Percentiles rank a stretch among this genome's conserved stretches.
Evolutionary conservation across 2,113 vertebrate genomes (phyloP).

Genomic region (Neogobius melanostomus): DNA sequence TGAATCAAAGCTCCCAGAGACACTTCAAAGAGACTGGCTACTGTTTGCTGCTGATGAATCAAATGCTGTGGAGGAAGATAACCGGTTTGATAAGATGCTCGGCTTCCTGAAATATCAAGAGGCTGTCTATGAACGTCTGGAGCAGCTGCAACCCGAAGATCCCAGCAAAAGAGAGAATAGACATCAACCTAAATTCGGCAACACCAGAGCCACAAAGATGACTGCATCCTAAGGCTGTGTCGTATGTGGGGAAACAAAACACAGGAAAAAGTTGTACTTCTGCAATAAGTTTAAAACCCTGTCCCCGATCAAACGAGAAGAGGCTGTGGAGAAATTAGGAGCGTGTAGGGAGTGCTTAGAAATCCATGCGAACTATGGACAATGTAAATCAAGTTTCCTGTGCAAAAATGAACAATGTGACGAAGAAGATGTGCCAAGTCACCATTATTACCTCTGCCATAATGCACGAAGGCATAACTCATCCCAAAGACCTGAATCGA

Average conservation of each 20-base stretch:
- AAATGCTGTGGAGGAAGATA: too few species aligned
- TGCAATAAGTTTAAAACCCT: background rate
- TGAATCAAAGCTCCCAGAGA: constrained; percentile 29
- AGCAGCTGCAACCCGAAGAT: background rate
- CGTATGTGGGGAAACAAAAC: too few species aligned
- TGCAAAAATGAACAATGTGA: background rate
- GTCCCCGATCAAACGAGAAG: background rate
- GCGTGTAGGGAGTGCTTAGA: too few species aligned
- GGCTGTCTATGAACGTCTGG: background rate
- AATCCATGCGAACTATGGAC: background rate
- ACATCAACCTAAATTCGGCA: background rate
- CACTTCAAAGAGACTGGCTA: constrained; percentile 11
- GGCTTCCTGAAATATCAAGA: background rate
- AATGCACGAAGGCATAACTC: background rate
- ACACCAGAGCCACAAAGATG: background rate
- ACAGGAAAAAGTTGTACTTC: background rate
- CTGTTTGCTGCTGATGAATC: too few species aligned
- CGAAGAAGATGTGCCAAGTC: too few species aligned
- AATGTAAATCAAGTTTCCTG: background rate
- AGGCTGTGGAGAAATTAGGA: background rate
- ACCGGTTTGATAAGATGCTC: background rate
- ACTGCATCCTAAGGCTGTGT: background rate
- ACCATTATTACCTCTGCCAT: background rate
- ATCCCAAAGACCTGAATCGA: background rate
- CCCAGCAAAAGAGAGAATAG: background rate